Evolutionary conservation across 2,797 vertebrate species (phyloP).

Genomic region (Lithobates pipiens): DNA sequence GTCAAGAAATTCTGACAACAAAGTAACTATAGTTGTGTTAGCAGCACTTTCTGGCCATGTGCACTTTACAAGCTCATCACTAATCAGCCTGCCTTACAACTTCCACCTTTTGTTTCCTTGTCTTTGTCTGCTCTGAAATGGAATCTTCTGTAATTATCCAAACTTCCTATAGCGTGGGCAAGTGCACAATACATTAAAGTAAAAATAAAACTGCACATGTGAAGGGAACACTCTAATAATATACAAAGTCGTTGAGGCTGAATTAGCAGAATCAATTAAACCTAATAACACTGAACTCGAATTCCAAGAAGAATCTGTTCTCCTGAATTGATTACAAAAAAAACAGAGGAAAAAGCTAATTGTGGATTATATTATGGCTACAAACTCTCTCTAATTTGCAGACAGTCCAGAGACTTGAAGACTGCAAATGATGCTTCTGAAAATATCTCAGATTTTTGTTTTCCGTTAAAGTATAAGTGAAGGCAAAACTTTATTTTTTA

Average conservation of each 20-base stretch:
- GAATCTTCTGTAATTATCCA: constrained; percentile 37
- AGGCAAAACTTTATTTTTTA: too few relatives aligned
- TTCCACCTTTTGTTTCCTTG: constrained; percentile 41
- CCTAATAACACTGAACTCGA: not conserved
- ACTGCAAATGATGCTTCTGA: too few relatives aligned
- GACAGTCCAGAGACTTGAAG: not conserved
- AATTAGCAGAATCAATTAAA: too few relatives aligned
- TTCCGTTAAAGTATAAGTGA: too few relatives aligned
- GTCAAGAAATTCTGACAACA: not conserved
- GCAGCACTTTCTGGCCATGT: not conserved
- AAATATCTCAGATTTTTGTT: too few relatives aligned
- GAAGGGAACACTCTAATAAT: not conserved
- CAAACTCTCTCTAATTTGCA: not conserved
- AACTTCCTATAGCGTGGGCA: constrained; percentile 21
- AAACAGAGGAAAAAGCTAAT: not conserved
- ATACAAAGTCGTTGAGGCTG: not conserved
- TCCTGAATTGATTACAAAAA: not conserved
- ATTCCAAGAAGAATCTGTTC: not conserved
- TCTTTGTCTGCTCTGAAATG: constrained; percentile 18
- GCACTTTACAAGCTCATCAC: constrained; percentile 31
- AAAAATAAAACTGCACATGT: not conserved
- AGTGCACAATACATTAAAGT: not conserved
- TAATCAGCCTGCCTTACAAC: constrained; percentile 34
- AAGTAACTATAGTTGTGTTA: not conserved
- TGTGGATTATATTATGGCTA: not conserved